These are phyloP conservation scores for Muscicapa adusta DNA, from an alignment of 2,113 vertebrate species.

Conservation along the genomic window DNA sequence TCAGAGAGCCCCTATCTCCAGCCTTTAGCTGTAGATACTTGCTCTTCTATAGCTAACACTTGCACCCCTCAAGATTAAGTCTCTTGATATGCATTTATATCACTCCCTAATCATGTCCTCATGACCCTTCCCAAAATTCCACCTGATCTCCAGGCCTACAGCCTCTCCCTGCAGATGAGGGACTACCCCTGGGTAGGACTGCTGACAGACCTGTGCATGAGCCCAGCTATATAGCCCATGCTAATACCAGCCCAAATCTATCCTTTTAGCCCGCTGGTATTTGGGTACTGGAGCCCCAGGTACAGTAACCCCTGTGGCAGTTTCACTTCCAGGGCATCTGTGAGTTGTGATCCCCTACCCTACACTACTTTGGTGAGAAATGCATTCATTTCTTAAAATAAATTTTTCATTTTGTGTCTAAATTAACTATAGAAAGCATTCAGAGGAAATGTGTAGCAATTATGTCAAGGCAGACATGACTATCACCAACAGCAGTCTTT, in stretches of 20 bases:
- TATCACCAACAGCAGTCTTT: too few relatives aligned
- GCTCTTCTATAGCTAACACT: background rate
- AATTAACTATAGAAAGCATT: background rate
- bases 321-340: background rate
- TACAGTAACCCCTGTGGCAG: background rate
- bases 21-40: background rate
- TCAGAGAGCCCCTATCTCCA: background rate
- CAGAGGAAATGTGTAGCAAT: background rate
- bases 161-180: background rate
- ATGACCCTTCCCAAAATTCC: background rate
- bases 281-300: background rate
- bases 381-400: background rate
- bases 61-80: background rate
- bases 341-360: background rate
- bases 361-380: background rate
- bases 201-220: background rate
- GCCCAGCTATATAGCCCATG: background rate
- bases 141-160: background rate
- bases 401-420: background rate
- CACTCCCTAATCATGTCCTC: background rate
- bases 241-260: background rate
- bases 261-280: background rate
- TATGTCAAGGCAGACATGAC: too few relatives aligned
- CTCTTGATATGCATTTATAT: background rate
- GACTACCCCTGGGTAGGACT: background rate